phyloP scores from a whole-genome alignment of 2,888 invertebrate genomes.

The Therioaphis trifolii region DNA sequence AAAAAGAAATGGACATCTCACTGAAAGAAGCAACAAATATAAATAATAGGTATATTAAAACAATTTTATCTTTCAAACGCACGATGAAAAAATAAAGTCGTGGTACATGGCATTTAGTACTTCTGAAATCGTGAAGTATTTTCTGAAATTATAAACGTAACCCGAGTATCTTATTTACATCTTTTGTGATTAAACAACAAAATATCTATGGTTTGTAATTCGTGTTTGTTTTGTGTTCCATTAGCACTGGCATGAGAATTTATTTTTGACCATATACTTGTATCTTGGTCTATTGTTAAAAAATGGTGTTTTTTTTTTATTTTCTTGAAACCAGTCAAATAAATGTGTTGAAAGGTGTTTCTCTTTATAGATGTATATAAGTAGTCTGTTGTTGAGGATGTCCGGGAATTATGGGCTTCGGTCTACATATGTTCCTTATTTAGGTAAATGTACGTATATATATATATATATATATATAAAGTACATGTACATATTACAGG shows the following conservation, averaged over 20 bases:
- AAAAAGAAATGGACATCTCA: too few species aligned
- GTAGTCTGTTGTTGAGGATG: background rate
- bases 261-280: constrained; percentile 36
- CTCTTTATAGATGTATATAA: background rate
- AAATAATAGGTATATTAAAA: too few species aligned
- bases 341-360: constrained; percentile 7
- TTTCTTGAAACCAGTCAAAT: background rate
- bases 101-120: too few species aligned
- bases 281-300: background rate
- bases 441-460: background rate
- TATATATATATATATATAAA: background rate
- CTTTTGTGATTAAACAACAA: constrained; percentile 36
- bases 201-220: background rate
- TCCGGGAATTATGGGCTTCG: constrained; percentile 41
- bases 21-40: too few species aligned
- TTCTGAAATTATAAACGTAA: background rate
- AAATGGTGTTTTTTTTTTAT: constrained; percentile 8
- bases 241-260: constrained; percentile 54
- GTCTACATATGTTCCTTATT: constrained; percentile 29
- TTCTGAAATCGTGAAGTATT: too few species aligned
- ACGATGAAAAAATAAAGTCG: too few species aligned
- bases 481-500: constrained; percentile 12
- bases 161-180: constrained; percentile 24
- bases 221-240: constrained; percentile 49
- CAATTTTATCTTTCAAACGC: too few species aligned